A percentile compares a stretch with the other conserved stretches of the same genome.
Evolutionary conservation across 2,888 invertebrate genomes (phyloP).

Genomic region (Sycophila texana): DNA sequence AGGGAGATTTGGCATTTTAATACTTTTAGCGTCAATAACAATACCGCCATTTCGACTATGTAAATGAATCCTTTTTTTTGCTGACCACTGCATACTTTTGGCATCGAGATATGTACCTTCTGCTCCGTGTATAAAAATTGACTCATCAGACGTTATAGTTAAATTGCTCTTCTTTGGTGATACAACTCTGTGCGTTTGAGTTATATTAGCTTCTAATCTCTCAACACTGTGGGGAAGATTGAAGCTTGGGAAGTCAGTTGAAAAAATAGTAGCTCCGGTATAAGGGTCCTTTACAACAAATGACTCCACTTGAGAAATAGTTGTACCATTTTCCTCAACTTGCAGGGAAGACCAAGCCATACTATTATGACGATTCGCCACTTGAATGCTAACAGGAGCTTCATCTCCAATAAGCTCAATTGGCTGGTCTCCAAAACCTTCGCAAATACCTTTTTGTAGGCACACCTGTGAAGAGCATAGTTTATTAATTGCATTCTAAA

Average conservation of each 20-base stretch:
- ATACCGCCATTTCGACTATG: slow-evolving; percentile 87
- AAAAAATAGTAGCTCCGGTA: slow-evolving; percentile 82
- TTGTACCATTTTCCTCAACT: slow-evolving; percentile 82
- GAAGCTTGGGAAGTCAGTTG: slow-evolving; percentile 85
- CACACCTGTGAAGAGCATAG: slow-evolving; percentile 66
- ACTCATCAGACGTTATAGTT: slow-evolving; percentile 82
- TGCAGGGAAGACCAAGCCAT: slow-evolving; percentile 63
- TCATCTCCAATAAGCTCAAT: slow-evolving; percentile 73
- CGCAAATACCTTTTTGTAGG: slow-evolving; percentile 71
- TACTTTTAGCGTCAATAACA: slow-evolving; percentile 82
- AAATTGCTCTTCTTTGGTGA: slow-evolving; percentile 85
- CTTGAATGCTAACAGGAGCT: slow-evolving; percentile 70
- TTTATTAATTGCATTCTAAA: slow-evolving; percentile 5
- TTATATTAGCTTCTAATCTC: slow-evolving; percentile 81
- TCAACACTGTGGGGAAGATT: slow-evolving; percentile 83
- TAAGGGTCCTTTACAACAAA: slow-evolving; percentile 83
- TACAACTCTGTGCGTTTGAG: slow-evolving; percentile 84
- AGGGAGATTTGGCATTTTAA: slow-evolving; percentile 79
- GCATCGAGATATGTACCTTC: slow-evolving; percentile 87
- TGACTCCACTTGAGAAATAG: slow-evolving; percentile 82
- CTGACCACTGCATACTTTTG: slow-evolving; percentile 84
- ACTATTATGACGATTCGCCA: slow-evolving; percentile 67
- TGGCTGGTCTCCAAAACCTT: slow-evolving; percentile 75
- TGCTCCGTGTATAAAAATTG: slow-evolving; percentile 84
- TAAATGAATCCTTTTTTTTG: slow-evolving; percentile 87